A percentile compares a stretch with the other conserved stretches of the same genome.
phyloP scores from a whole-genome alignment of 2,113 vertebrate genomes.

The Pomatostomus ruficeps region DNA sequence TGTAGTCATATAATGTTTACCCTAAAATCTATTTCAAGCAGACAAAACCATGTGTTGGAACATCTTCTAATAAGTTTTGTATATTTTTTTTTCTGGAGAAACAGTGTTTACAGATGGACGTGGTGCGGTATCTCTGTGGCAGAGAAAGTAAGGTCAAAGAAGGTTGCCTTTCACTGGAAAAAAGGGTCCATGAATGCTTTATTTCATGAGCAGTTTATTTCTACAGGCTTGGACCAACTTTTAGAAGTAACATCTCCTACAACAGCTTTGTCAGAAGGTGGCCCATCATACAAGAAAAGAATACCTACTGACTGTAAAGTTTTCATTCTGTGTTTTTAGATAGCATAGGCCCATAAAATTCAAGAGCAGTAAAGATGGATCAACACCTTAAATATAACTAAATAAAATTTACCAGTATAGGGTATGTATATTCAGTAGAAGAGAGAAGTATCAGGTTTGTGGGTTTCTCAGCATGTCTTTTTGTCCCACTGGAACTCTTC shows the following conservation, averaged over 20 bases:
- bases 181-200: neutral
- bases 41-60: neutral
- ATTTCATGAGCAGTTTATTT: neutral
- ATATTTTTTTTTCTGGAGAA: neutral
- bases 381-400: neutral
- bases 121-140: neutral
- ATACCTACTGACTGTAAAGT: neutral
- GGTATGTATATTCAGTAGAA: neutral
- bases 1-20: neutral
- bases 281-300: neutral
- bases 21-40: neutral
- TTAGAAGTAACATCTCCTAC: neutral
- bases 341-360: neutral
- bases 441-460: neutral
- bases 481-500: neutral
- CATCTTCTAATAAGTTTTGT: neutral
- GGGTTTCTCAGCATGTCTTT: neutral
- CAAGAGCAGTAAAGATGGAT: neutral
- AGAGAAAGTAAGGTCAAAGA: neutral
- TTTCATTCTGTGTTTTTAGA: neutral
- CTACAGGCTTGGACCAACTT: neutral
- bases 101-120: neutral
- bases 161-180: neutral
- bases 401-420: neutral
- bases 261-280: neutral